These are phyloP conservation scores for Danionella dracula DNA, from an alignment of 2,797 vertebrate genomes.

Conservation along the genomic window DNA sequence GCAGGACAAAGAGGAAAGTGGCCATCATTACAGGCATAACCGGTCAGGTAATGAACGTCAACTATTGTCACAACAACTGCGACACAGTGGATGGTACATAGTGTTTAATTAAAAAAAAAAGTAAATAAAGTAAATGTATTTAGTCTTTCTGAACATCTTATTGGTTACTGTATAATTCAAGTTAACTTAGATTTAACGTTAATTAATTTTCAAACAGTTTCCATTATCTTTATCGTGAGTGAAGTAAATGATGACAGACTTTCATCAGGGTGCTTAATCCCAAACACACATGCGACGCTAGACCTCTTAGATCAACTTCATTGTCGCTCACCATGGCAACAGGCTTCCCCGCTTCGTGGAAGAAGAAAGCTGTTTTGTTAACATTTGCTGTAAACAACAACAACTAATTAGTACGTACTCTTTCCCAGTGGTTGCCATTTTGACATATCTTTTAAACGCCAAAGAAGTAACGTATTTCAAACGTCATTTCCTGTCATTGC, in stretches of 20 bases:
- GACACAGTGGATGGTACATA: not conserved
- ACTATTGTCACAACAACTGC: not conserved
- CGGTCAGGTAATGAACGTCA: conserved; percentile 67
- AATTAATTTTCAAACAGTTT: too few relatives aligned
- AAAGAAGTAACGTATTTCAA: too few relatives aligned
- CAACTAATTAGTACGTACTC: not conserved
- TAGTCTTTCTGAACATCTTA: not conserved
- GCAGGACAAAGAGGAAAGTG: conserved; percentile 54
- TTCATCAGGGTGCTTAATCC: not conserved
- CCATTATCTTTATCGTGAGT: not conserved
- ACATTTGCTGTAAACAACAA: too few relatives aligned
- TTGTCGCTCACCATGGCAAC: not conserved
- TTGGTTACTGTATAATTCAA: not conserved
- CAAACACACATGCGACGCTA: not conserved
- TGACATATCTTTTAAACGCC: not conserved
- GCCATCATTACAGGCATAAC: conserved; percentile 77
- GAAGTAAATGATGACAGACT: not conserved
- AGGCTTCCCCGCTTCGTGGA: too few relatives aligned
- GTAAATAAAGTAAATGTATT: too few relatives aligned
- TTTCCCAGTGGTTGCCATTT: not conserved
- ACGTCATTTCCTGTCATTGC: not conserved
- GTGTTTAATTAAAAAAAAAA: not conserved
- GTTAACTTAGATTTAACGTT: too few relatives aligned
- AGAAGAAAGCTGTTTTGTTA: too few relatives aligned
- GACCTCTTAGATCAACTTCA: too few relatives aligned